Conservation (phyloP, 2,888 invertebrate species). For the Scaptomyza cyrtandrae region DNA sequence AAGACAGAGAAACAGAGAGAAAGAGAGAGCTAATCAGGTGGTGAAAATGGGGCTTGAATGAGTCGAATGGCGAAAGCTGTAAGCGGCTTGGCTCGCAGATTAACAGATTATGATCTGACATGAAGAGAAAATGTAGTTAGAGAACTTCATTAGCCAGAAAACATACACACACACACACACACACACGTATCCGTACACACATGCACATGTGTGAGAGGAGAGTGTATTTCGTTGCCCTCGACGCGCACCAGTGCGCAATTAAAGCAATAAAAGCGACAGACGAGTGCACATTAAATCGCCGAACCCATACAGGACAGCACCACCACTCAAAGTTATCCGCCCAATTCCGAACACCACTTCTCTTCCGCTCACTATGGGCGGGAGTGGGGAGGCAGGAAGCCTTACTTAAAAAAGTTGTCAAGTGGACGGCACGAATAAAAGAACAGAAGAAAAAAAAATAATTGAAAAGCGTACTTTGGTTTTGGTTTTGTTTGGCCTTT, state of each 20-base stretch:
- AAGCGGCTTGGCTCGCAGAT: conserved; percentile 65
- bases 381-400: conserved; percentile 12
- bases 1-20: not conserved
- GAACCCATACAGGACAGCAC: conserved; percentile 44
- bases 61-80: conserved; percentile 23
- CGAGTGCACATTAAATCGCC: conserved; percentile 64
- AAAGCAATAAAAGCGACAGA: conserved; percentile 75
- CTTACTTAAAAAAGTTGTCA: conserved; percentile 54
- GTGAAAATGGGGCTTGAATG: conserved; percentile 14
- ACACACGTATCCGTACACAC: not conserved
- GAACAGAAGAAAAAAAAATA: conserved; percentile 49
- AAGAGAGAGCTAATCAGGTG: conserved; percentile 32
- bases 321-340: conserved; percentile 12
- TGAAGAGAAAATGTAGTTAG: conserved; percentile 63
- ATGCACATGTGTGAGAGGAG: conserved; percentile 42
- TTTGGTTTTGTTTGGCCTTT: conserved; percentile 45
- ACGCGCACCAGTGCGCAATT: conserved; percentile 74
- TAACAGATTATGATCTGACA: conserved; percentile 79
- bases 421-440: conserved; percentile 55
- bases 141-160: conserved; percentile 78
- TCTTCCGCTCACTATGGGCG: too few relatives aligned
- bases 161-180: conserved; percentile 52
- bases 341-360: not conserved
- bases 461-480: conserved; percentile 69
- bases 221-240: conserved; percentile 58